These are phyloP conservation scores for Anas capensis DNA, from an alignment of 2,797 vertebrate genomes.

Conservation along the genomic window DNA sequence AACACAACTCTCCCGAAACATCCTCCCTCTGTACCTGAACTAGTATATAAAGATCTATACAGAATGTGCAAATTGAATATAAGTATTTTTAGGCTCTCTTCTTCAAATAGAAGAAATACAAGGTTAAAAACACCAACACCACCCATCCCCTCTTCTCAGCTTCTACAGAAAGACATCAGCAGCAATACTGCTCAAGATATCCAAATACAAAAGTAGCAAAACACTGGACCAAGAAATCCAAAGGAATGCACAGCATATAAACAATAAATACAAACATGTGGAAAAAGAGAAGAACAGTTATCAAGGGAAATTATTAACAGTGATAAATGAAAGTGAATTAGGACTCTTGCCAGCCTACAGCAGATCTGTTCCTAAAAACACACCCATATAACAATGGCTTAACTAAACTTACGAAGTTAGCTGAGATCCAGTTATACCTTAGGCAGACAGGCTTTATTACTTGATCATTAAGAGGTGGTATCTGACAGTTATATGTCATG, in stretches of 20 bases:
- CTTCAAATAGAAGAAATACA: slow-evolving; percentile 72
- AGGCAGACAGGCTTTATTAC: neutral
- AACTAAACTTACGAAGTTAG: neutral
- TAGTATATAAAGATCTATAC: slow-evolving; percentile 54
- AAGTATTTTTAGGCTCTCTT: slow-evolving; percentile 56
- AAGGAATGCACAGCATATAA: neutral
- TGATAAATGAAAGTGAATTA: neutral
- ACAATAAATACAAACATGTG: neutral
- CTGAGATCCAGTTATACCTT: neutral
- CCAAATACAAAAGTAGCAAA: slow-evolving; percentile 7
- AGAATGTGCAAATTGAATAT: slow-evolving; percentile 62
- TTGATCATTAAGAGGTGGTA: neutral
- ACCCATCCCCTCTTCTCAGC: slow-evolving; percentile 33
- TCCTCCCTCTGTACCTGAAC: slow-evolving; percentile 17
- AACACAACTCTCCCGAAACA: slow-evolving; percentile 52
- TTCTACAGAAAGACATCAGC: slow-evolving; percentile 46
- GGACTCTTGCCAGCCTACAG: neutral
- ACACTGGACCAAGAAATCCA: neutral
- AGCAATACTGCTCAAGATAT: slow-evolving; percentile 21
- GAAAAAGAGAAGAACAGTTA: neutral
- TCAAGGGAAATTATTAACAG: neutral
- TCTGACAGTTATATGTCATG: neutral
- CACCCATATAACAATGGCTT: neutral
- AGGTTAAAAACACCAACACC: slow-evolving; percentile 45
- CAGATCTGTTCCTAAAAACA: neutral